A percentile compares a stretch with the other conserved stretches of the same genome.
These are phyloP conservation scores for Bombus terrestris DNA, from an alignment of 1,140 invertebrate genomes.

Conservation along the genomic window DNA sequence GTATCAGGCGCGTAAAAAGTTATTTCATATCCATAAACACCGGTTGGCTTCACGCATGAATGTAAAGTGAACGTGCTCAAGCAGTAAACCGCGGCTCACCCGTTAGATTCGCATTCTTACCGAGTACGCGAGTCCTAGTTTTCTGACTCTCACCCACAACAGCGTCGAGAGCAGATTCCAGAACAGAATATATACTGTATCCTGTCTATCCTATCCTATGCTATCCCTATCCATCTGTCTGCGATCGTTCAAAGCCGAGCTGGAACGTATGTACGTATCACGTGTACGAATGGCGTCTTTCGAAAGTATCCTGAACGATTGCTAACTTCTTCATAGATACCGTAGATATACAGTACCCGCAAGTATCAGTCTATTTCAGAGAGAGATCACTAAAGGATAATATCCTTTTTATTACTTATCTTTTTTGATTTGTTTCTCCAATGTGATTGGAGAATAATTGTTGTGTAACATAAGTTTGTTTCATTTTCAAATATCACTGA, in stretches of 20 bases:
- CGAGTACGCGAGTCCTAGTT: constrained; percentile 70
- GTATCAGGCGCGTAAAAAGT: background rate
- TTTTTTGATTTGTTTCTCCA: background rate
- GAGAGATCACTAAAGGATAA: background rate
- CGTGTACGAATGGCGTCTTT: constrained; percentile 42
- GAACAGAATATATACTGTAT: constrained; percentile 59
- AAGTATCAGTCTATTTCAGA: background rate
- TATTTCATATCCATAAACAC: constrained; percentile 3
- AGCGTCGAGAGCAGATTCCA: constrained; percentile 70
- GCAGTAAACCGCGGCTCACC: constrained; percentile 43
- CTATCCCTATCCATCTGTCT: constrained; percentile 63
- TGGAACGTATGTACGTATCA: constrained; percentile 38
- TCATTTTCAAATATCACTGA: background rate
- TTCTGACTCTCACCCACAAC: constrained; percentile 72
- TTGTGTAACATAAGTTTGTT: background rate
- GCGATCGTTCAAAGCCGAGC: constrained; percentile 43
- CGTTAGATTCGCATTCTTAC: constrained; percentile 69
- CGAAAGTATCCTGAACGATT: constrained; percentile 36
- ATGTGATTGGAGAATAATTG: background rate
- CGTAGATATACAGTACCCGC: background rate
- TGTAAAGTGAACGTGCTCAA: constrained; percentile 20
- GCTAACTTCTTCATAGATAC: constrained; percentile 1
- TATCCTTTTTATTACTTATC: background rate
- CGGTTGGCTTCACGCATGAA: background rate
- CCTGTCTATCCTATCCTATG: constrained; percentile 51